Conservation (phyloP, 2,888 invertebrate genomes). For the Creontiades dilutus region DNA sequence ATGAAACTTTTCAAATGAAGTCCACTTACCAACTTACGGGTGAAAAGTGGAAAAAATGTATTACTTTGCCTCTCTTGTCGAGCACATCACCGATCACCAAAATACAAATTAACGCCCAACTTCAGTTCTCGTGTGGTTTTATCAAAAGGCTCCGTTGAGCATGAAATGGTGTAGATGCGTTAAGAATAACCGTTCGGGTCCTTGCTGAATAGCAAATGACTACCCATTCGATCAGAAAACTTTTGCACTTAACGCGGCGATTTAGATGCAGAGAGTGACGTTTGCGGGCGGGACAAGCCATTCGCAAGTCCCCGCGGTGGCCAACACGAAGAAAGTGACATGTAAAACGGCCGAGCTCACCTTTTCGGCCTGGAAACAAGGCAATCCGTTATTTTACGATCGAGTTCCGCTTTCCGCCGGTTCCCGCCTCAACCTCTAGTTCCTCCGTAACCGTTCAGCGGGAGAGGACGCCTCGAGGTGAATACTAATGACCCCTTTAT, state of each 20-base stretch:
- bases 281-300: not conserved
- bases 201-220: too few relatives aligned
- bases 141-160: too few relatives aligned
- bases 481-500: constrained; percentile 61
- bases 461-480: constrained; percentile 49
- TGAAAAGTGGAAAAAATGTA: too few relatives aligned
- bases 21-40: too few relatives aligned
- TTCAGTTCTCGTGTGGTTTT: too few relatives aligned
- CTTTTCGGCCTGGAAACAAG: not conserved
- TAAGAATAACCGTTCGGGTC: too few relatives aligned
- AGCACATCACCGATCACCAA: too few relatives aligned
- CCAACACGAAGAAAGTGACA: not conserved
- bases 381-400: constrained; percentile 56
- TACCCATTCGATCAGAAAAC: not conserved
- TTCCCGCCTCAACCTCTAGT: constrained; percentile 4
- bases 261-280: not conserved
- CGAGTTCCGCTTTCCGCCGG: constrained; percentile 47
- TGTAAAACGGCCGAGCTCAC: not conserved
- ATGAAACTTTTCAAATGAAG: too few relatives aligned
- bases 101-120: too few relatives aligned
- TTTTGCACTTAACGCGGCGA: not conserved
- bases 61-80: too few relatives aligned
- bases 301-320: not conserved
- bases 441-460: constrained; percentile 14
- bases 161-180: too few relatives aligned